phyloP scores from a whole-genome alignment of 1,140 invertebrate species.

The Melipona quadrifasciata region DNA sequence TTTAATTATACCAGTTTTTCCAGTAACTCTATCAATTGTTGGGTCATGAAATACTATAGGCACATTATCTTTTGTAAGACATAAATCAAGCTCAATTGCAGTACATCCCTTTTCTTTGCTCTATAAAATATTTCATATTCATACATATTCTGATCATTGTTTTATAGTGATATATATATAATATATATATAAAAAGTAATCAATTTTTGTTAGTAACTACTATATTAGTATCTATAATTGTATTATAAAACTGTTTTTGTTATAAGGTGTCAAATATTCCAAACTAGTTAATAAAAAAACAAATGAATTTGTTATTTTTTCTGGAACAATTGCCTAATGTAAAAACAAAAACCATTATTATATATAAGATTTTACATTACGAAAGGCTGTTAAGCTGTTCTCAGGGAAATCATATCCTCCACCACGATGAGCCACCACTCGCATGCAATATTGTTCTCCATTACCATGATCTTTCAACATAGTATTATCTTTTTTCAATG shows the following conservation, averaged over 20 bases:
- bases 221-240: slow-evolving; percentile 37
- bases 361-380: slow-evolving; percentile 83
- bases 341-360: slow-evolving; percentile 48
- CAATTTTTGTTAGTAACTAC: slow-evolving; percentile 43
- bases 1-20: slow-evolving; percentile 82
- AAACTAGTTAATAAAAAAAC: slow-evolving; percentile 22
- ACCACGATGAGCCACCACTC: slow-evolving; percentile 86
- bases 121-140: slow-evolving; percentile 78
- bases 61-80: slow-evolving; percentile 87
- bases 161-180: not conserved
- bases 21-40: slow-evolving; percentile 86
- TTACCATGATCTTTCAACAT: slow-evolving; percentile 60
- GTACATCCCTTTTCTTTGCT: slow-evolving; percentile 85
- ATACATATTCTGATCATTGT: not conserved
- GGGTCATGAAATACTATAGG: slow-evolving; percentile 90
- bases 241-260: slow-evolving; percentile 1
- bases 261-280: slow-evolving; percentile 16
- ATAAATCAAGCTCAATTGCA: slow-evolving; percentile 90
- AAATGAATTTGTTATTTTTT: slow-evolving; percentile 19
- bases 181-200: not conserved
- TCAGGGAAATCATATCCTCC: slow-evolving; percentile 88
- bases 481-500: slow-evolving; percentile 57
- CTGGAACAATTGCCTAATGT: not conserved
- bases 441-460: slow-evolving; percentile 77
- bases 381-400: slow-evolving; percentile 87